Evolutionary conservation across 2,888 invertebrate species (phyloP).

Genomic region (Diachrysia chrysitis): DNA sequence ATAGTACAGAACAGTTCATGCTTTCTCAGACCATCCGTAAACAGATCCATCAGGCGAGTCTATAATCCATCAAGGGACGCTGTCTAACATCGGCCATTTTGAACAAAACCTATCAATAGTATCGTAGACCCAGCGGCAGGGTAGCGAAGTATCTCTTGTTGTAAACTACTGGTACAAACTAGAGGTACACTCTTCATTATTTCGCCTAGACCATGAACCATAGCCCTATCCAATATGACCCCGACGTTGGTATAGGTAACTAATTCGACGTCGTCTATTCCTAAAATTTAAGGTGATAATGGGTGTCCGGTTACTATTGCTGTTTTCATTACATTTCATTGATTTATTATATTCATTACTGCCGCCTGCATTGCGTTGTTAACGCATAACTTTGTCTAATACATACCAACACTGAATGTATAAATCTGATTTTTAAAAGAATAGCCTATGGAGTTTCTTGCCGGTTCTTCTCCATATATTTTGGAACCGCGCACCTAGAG

Average conservation of each 20-base stretch:
- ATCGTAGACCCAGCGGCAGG: background rate
- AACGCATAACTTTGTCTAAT: no score
- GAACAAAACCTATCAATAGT: background rate
- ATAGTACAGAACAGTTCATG: conserved; percentile 17
- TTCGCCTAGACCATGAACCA: background rate
- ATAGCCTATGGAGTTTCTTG: no score
- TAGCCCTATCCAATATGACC: background rate
- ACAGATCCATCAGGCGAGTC: conserved; percentile 26
- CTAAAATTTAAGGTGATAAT: no score
- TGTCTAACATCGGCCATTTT: conserved; percentile 17
- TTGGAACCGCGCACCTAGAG: no score
- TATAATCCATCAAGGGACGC: conserved; percentile 24
- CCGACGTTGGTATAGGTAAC: background rate
- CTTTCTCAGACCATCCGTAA: conserved; percentile 5
- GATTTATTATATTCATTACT: no score
- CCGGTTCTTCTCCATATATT: no score
- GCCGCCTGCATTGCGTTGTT: no score
- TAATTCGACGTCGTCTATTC: no score
- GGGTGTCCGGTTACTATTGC: no score
- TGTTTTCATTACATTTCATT: no score
- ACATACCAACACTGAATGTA: no score
- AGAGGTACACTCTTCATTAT: background rate
- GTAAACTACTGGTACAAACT: background rate
- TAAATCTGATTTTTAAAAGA: no score
- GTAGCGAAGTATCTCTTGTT: background rate